Base-by-base conservation (phyloP, 2,797 vertebrate genomes). In the Rousettus madagascariensis region DNA sequence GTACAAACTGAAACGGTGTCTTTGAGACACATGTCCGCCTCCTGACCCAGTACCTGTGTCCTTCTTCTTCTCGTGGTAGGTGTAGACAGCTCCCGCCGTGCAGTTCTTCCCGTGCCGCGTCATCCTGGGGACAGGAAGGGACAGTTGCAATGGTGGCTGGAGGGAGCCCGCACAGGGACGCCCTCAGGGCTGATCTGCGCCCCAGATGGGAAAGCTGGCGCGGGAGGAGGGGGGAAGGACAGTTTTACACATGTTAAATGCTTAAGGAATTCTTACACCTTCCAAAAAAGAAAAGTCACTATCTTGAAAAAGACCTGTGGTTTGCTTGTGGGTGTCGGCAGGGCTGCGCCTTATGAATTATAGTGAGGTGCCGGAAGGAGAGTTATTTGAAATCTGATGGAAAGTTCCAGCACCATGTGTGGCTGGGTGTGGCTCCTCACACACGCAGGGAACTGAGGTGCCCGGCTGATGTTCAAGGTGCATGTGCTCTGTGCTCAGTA, bases 101-200 rank as follows among this genome's bases (percentile, higher is more conserved):
- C 99, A 99, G 97, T 99, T 99, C 97, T 99, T 99, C 5, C 99
- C 99, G 0, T 99, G 99, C 10, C 99, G 98, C 0, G 99, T 99
- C 99, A 99, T 99, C 74, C 49, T 93, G 57, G 1, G 38, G 5
- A 46, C 20, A 16, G 4, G n/a, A 19, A 61, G 43, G 49, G 55
- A 30, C 2, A n/a, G 46, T 8, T 4, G 11, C 5, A 6, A 51
- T 26, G n/a, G 65, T 30, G 61, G 41, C n/a, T 0, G 0, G 51
- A 65, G 26, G 72, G 49, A 19, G 28, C 61, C 6, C 19, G 6
- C 17, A 20, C 49, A 24, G 55, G 38, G 30, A 41, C 11, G n/a
- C n/a, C 61, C 66, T 28, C 6, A 17, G 28, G 53, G 36, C 65
- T 33, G 16, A 57, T 24, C 38, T 80, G 69, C 4, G 17, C 55